These are phyloP conservation scores for Salvelinus namaycush DNA, from an alignment of 2,113 vertebrate species.

Conservation along the genomic window DNA sequence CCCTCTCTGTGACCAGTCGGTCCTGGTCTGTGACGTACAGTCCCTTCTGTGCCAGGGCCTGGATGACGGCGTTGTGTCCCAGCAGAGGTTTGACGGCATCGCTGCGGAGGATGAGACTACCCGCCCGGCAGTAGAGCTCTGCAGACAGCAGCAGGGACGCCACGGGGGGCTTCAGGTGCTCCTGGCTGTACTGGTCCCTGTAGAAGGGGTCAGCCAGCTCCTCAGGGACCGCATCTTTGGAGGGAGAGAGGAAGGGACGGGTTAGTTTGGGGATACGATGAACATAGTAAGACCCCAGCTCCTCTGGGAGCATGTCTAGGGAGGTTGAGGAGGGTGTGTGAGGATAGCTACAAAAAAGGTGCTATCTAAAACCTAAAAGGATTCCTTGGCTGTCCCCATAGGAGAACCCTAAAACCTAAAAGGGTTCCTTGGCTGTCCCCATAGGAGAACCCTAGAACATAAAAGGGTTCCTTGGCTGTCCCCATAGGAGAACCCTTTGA, in stretches of 20 bases:
- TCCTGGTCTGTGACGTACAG: constrained; percentile 97
- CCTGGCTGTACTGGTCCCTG: constrained; percentile 95
- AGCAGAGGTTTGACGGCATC: constrained; percentile 94
- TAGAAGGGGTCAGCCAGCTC: constrained; percentile 92
- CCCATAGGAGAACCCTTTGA: no score
- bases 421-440: no score
- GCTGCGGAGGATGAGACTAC: constrained; percentile 95
- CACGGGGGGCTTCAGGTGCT: constrained; percentile 95
- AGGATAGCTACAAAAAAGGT: no score
- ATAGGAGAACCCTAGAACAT: no score
- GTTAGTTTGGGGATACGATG: neutral
- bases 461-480: no score
- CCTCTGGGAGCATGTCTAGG: no score
- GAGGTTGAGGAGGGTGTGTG: no score
- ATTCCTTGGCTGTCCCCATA: no score
- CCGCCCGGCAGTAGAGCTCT: constrained; percentile 95
- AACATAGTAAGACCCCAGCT: no score
- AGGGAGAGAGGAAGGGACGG: neutral
- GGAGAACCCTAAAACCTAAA: no score
- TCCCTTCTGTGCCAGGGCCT: constrained; percentile 95
- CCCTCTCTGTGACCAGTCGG: constrained; percentile 91
- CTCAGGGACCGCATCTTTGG: constrained; percentile 88
- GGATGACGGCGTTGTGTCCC: constrained; percentile 96
- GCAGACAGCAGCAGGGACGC: constrained; percentile 92
- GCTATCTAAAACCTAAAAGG: no score